These are phyloP conservation scores for Cataglyphis altisquamis DNA, from an alignment of 2,888 invertebrate genomes.

Conservation along the genomic window DNA sequence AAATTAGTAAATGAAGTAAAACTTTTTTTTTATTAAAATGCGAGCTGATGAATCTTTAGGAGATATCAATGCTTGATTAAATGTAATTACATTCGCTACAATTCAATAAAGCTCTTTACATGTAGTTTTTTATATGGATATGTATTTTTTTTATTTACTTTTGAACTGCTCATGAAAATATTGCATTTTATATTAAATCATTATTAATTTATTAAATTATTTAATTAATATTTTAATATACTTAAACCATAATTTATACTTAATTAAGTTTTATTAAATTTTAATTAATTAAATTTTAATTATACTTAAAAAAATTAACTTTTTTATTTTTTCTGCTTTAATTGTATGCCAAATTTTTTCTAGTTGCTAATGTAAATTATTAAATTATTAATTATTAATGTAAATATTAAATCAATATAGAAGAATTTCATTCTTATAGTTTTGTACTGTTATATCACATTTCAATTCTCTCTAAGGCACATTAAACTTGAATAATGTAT, in stretches of 20 bases:
- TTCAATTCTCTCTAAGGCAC: background rate
- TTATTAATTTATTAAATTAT: background rate
- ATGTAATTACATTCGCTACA: background rate
- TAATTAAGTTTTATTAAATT: background rate
- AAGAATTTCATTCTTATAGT: background rate
- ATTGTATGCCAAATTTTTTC: background rate
- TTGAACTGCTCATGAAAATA: background rate
- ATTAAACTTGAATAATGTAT: background rate
- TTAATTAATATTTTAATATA: background rate
- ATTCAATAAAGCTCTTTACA: background rate
- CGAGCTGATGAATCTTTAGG: background rate
- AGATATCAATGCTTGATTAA: background rate
- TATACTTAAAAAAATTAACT: background rate
- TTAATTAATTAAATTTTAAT: background rate
- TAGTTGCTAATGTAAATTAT: background rate
- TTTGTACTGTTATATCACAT: background rate
- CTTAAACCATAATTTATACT: background rate
- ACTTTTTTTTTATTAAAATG: background rate
- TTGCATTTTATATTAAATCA: background rate
- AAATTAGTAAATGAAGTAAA: background rate
- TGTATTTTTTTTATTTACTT: too few relatives aligned
- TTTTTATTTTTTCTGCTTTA: background rate
- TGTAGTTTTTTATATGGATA: background rate
- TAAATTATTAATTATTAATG: background rate
- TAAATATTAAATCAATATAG: constrained; percentile 5